These are phyloP conservation scores for Drosophila parvula DNA, from an alignment of 1,140 invertebrate species.

Conservation along the genomic window DNA sequence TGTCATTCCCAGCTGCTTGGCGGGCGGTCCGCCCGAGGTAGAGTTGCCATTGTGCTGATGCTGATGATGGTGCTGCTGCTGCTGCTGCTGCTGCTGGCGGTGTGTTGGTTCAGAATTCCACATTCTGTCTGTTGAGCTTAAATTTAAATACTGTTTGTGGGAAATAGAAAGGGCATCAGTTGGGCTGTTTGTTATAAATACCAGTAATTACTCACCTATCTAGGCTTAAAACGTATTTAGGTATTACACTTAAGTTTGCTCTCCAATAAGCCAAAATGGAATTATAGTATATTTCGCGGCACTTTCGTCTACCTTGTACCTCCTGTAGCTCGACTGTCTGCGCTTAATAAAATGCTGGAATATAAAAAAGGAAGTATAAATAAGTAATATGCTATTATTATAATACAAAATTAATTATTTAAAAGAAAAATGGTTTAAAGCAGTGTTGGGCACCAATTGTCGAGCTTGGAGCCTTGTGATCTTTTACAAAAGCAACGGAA, in stretches of 20 bases:
- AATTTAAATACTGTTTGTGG: constrained; percentile 46
- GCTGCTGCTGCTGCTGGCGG: constrained; percentile 53
- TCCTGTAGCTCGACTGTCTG: constrained; percentile 16
- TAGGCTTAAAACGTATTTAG: constrained; percentile 60
- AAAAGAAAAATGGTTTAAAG: not conserved
- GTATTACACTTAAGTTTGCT: constrained; percentile 67
- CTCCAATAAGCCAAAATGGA: constrained; percentile 63
- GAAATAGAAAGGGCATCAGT: not conserved
- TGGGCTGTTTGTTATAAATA: not conserved
- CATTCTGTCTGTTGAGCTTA: constrained; percentile 55
- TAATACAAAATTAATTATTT: not conserved
- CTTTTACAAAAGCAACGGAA: not conserved
- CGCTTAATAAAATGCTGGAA: constrained; percentile 77
- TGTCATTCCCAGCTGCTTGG: constrained; percentile 92
- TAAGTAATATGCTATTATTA: constrained; percentile 10
- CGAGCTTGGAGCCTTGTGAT: too few relatives aligned
- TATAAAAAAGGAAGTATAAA: not conserved
- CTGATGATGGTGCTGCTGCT: constrained; percentile 43
- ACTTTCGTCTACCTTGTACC: constrained; percentile 9
- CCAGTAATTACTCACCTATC: constrained; percentile 51
- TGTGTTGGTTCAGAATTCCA: constrained; percentile 81
- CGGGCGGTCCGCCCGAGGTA: constrained; percentile 64
- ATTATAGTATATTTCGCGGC: constrained; percentile 54
- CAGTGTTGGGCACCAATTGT: too few relatives aligned
- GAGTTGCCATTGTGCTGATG: constrained; percentile 71